Percentiles rank a stretch among this genome's conserved stretches.
phyloP scores from a whole-genome alignment of 37 sponge, comb jelly and placozoan genomes.

The Geodia barretti region DNA sequence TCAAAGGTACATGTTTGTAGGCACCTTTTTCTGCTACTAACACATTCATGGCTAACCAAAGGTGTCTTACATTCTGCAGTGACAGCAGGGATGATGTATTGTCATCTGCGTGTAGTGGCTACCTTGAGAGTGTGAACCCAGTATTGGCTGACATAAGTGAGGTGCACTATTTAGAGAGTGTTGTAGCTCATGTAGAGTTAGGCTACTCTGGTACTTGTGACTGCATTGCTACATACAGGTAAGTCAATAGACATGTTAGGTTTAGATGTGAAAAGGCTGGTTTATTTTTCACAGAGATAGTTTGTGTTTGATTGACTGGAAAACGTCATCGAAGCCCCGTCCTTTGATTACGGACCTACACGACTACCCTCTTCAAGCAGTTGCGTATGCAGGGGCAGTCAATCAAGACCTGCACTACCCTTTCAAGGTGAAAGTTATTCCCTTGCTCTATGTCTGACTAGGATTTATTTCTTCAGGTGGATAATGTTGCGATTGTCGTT shows the following conservation, averaged over 20 bases:
- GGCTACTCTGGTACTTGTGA: conserved; percentile 83
- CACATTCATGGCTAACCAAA: no score
- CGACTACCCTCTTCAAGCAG: conserved; percentile 73
- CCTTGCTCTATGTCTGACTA: background rate
- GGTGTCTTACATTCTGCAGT: no score
- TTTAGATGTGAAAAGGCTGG: no score
- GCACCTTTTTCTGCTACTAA: no score
- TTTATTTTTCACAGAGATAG: conserved; percentile 47
- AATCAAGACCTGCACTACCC: conserved; percentile 65
- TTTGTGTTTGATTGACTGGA: conserved; percentile 83
- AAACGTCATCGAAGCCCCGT: conserved; percentile 72
- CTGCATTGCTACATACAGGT: conserved; percentile 80
- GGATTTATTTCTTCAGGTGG: conserved; percentile 38
- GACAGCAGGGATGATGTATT: no score
- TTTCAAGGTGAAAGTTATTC: conserved; percentile 44
- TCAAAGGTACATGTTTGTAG: no score
- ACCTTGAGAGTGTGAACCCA: conserved; percentile 60
- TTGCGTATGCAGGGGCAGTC: conserved; percentile 83
- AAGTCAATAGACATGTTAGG: no score
- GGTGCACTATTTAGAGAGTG: conserved; percentile 54
- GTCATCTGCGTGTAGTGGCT: no score
- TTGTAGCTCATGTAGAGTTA: conserved; percentile 61
- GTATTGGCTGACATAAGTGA: conserved; percentile 64
- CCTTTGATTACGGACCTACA: conserved; percentile 52
- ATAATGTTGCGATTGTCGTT: conserved; percentile 56